A percentile compares a stretch with the other conserved stretches of the same genome.
Evolutionary conservation across 2,113 vertebrate species (phyloP).

Genomic region (Syngnathus floridae): DNA sequence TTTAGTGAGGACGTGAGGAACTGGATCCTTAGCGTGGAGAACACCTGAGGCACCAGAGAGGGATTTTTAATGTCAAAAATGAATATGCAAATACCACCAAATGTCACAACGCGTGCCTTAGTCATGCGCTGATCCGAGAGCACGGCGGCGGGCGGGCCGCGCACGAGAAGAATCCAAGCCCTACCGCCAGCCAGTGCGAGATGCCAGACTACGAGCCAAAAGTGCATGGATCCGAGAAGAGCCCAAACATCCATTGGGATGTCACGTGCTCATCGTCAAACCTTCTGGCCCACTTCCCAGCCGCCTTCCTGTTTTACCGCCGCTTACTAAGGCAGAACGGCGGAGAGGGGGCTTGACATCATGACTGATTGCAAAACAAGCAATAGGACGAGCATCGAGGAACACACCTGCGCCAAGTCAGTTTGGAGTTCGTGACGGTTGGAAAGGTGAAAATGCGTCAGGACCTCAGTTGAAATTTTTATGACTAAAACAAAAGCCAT

Average conservation of each 20-base stretch:
- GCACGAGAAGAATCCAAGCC: constrained; percentile 24
- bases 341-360: neutral
- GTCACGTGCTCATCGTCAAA: neutral
- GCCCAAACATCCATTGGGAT: neutral
- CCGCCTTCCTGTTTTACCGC: neutral
- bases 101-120: constrained; percentile 61
- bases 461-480: neutral
- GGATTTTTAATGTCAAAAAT: constrained; percentile 63
- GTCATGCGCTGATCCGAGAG: constrained; percentile 49
- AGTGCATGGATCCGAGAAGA: constrained; percentile 1
- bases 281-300: neutral
- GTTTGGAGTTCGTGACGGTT: neutral
- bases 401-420: constrained; percentile 35
- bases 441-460: neutral
- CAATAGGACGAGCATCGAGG: constrained; percentile 36
- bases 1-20: constrained; percentile 37
- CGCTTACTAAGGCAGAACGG: neutral
- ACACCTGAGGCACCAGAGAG: constrained; percentile 51
- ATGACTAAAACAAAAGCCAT: neutral
- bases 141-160: constrained; percentile 31
- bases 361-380: constrained; percentile 21
- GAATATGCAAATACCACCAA: constrained; percentile 63
- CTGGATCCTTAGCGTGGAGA: constrained; percentile 20
- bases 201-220: constrained; percentile 27
- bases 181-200: constrained; percentile 17